Evolutionary conservation across 2,113 vertebrate species (phyloP), one percentile per base, ranked within the genome.

Genomic region (Spea multiplicata): DNA sequence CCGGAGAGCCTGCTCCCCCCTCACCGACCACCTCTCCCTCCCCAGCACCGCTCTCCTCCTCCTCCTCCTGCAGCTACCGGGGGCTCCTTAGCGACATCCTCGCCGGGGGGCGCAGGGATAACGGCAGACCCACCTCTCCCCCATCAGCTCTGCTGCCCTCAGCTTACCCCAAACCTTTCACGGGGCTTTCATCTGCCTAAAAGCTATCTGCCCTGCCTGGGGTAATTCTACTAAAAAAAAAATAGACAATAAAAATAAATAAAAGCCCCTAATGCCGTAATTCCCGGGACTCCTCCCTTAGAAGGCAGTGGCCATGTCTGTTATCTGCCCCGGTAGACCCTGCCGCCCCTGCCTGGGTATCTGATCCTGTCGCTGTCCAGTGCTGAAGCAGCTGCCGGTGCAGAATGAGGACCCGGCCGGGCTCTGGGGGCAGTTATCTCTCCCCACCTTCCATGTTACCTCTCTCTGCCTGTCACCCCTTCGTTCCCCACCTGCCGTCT

Each of bases 381-480:
- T 81, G 73, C 80, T 65, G 64, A 75, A 73, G 65, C 44, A 44
- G 57, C 74, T 71, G 57, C 78, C 65, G 75, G 4, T 71, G 8
- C 78, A 45, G 76, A 55, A 68, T 55, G 49, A 73, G 17, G n/a
- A n/a, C n/a, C n/a, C n/a, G n/a, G n/a, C n/a, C n/a, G n/a, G 48
- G 74, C 74, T 49, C 62, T 44, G 45, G 61, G 44, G 12, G 46
- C 80, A 49, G 69, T 70, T 71, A 59, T 72, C 55, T 61, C 71
- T 73, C 62, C 61, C 70, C 67, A 13, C 64, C 77, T 79, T 64
- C 71, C 78, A 68, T 76, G 12, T 53, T 53, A 45, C 57, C 70
- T 68, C 45, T 59, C 57, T 50, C 76, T 69, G 8, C 48, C 46
- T 48, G 66, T 65, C 67, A 74, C 81, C 82, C 73, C 70, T 81